A percentile compares a stretch with the other conserved stretches of the same genome.
Conservation (phyloP, 2,113 vertebrate genomes). For the Electrona antarctica region DNA sequence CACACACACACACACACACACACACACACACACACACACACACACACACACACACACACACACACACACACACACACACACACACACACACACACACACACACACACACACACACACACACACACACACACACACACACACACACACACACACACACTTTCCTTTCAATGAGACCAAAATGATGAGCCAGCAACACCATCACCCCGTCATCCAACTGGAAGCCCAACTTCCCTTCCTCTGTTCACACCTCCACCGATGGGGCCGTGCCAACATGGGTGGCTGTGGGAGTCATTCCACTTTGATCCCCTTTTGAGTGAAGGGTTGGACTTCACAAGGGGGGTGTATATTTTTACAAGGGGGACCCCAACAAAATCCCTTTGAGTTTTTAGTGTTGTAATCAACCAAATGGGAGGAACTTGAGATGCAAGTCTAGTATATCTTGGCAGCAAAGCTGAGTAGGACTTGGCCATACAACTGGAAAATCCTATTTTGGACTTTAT, state of each 20-base stretch:
- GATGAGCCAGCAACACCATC: slow-evolving; percentile 35
- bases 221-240: slow-evolving; percentile 43
- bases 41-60: slow-evolving; percentile 11
- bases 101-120: slow-evolving; percentile 38
- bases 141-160: slow-evolving; percentile 20
- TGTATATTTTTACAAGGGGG: slow-evolving; percentile 15
- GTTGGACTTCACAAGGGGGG: slow-evolving; percentile 6
- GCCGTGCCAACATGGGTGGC: slow-evolving; percentile 52
- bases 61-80: not conserved
- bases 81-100: too few species aligned
- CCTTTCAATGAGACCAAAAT: slow-evolving; percentile 38
- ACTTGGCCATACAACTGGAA: slow-evolving; percentile 27
- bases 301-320: slow-evolving; percentile 19
- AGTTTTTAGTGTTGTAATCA: slow-evolving; percentile 5
- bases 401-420: slow-evolving; percentile 31
- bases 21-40: not conserved
- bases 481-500: slow-evolving; percentile 16
- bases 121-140: slow-evolving; percentile 29
- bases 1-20: slow-evolving; percentile 5
- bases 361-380: slow-evolving; percentile 10
- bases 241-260: slow-evolving; percentile 52
- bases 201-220: slow-evolving; percentile 32
- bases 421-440: slow-evolving; percentile 24
- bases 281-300: slow-evolving; percentile 21
- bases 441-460: not conserved